These are phyloP conservation scores for Excalfactoria chinensis DNA, from an alignment of 2,113 vertebrate genomes.

Conservation along the genomic window DNA sequence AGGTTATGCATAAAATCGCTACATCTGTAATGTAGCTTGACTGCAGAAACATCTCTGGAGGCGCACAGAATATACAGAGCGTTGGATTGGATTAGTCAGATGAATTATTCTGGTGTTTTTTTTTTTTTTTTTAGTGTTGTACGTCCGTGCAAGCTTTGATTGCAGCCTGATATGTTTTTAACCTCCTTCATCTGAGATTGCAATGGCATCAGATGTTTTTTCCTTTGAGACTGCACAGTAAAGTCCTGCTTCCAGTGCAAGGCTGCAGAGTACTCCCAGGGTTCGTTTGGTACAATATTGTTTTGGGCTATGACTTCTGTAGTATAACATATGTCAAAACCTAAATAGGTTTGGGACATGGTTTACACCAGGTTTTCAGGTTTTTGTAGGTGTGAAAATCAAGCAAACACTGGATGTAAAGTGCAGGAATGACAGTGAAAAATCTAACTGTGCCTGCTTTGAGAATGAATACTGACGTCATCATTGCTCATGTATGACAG, in stretches of 20 bases:
- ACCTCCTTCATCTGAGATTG: background rate
- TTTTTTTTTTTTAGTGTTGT: background rate
- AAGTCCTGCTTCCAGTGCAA: background rate
- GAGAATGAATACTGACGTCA: background rate
- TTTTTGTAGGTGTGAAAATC: background rate
- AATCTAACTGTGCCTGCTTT: background rate
- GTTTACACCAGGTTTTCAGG: background rate
- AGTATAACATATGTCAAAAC: background rate
- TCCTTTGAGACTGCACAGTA: background rate
- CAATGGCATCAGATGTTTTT: background rate
- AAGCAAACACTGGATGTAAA: background rate
- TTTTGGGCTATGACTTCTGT: background rate
- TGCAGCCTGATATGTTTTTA: background rate
- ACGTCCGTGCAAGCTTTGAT: background rate
- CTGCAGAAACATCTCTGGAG: background rate
- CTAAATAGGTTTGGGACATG: background rate
- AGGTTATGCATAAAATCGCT: background rate
- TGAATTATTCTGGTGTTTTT: background rate
- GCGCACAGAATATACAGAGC: background rate
- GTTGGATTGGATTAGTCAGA: background rate
- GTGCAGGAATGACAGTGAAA: background rate
- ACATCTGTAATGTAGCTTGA: background rate
- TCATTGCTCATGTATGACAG: background rate
- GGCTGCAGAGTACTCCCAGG: fast-evolving
- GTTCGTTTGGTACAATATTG: background rate